Percentiles rank a stretch among this genome's conserved stretches.
Evolutionary conservation across 2,888 invertebrate genomes (phyloP).

Genomic region (Erebia palarica): DNA sequence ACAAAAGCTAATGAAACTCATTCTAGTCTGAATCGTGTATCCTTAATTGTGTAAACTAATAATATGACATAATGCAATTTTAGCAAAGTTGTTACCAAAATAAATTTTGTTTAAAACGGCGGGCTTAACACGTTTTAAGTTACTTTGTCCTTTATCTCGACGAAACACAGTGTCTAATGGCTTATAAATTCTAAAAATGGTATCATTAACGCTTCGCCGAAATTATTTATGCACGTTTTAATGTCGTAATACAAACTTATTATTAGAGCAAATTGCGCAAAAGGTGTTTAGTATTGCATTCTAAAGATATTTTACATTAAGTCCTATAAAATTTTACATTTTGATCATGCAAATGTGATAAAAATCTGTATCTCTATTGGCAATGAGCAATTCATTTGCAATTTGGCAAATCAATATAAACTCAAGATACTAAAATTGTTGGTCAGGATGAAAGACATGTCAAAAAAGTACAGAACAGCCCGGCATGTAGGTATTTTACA

Average conservation of each 20-base stretch:
- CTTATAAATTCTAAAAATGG: conserved; percentile 45
- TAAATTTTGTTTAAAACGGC: conserved; percentile 29
- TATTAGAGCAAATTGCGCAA: not conserved
- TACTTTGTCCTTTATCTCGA: conserved; percentile 39
- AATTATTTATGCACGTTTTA: conserved; percentile 41
- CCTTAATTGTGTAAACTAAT: conserved; percentile 7
- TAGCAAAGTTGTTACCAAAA: conserved; percentile 24
- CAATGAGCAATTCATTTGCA: no score
- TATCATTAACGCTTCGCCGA: conserved; percentile 43
- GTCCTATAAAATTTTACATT: not conserved
- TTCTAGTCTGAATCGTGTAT: not conserved
- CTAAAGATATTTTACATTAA: not conserved
- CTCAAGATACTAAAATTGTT: no score
- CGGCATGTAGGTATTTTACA: no score
- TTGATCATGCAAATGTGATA: not conserved
- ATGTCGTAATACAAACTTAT: conserved; percentile 34
- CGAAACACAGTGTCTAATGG: conserved; percentile 41
- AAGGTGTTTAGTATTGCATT: conserved; percentile 1
- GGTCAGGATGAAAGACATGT: no score
- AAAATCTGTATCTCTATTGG: no score
- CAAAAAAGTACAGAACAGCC: no score
- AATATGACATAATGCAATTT: conserved; percentile 30
- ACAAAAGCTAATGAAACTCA: not conserved
- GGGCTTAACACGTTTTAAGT: conserved; percentile 33
- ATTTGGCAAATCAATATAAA: no score